Percentiles rank a stretch among this genome's conserved stretches.
phyloP scores from a whole-genome alignment of 2,113 vertebrate genomes.

The Numenius arquata region DNA sequence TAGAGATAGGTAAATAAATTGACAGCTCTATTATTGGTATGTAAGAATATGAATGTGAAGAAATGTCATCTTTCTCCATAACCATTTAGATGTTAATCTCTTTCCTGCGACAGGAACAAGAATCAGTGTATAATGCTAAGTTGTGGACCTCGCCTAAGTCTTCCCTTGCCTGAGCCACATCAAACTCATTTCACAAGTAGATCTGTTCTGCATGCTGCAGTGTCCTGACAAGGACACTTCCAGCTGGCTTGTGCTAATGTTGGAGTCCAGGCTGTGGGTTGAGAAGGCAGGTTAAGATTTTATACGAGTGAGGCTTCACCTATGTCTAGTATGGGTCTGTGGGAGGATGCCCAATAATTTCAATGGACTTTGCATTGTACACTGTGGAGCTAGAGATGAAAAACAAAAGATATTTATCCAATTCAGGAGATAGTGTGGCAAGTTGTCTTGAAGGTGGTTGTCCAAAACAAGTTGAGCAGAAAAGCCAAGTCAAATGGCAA shows the following conservation, averaged over 20 bases:
- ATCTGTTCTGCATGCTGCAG: background rate
- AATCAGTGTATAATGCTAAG: no score
- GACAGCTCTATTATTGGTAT: background rate
- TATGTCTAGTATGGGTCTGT: background rate
- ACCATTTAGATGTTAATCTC: background rate
- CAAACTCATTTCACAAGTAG: background rate
- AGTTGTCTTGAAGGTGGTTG: background rate
- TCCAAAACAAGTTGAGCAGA: background rate
- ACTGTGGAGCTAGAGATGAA: background rate
- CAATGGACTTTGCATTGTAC: background rate
- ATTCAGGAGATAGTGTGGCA: background rate
- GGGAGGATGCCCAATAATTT: background rate
- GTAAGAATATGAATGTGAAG: background rate
- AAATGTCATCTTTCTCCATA: background rate
- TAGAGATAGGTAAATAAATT: background rate
- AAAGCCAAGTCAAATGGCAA: background rate
- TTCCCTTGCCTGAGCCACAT: background rate
- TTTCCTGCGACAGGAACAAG: background rate
- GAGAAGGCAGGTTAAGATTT: background rate
- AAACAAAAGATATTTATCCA: background rate
- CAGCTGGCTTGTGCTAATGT: background rate
- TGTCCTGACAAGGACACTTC: background rate
- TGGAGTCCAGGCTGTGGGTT: background rate
- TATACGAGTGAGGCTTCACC: background rate
- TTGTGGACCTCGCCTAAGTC: background rate